phyloP scores from a whole-genome alignment of 2,888 invertebrate genomes.

The Acanthopleura granulata region DNA sequence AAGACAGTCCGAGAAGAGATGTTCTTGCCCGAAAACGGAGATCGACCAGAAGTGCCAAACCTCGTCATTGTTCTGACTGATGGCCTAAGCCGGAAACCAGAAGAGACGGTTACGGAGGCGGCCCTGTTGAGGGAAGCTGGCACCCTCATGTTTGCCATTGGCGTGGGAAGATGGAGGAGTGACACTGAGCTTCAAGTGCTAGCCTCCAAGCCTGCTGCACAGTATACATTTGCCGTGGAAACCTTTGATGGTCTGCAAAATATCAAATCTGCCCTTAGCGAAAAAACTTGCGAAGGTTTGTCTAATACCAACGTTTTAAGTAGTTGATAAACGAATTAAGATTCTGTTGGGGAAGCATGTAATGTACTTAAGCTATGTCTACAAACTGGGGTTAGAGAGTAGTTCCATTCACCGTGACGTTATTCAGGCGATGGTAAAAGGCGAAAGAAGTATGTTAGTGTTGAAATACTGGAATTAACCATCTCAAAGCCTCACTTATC shows the following conservation, averaged over 20 bases:
- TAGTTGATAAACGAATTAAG: no score
- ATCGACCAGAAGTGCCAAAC: neutral
- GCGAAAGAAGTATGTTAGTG: no score
- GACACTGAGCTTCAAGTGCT: neutral
- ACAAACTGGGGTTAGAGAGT: no score
- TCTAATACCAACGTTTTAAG: neutral
- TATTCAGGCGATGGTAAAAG: no score
- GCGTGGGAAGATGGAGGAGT: slow-evolving; percentile 1
- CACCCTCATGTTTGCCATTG: neutral
- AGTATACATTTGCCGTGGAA: neutral
- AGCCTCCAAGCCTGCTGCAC: neutral
- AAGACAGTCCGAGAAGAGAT: slow-evolving; percentile 4
- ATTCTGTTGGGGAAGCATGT: no score
- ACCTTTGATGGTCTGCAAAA: neutral
- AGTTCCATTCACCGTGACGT: no score
- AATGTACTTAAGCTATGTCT: no score
- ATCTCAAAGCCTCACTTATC: no score
- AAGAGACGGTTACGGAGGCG: neutral
- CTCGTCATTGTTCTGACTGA: neutral
- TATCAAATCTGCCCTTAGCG: neutral
- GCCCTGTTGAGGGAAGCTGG: neutral
- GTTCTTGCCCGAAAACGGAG: neutral
- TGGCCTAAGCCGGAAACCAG: neutral
- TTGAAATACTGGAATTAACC: no score
- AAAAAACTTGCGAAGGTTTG: slow-evolving; percentile 1